Evolutionary conservation across 2,888 invertebrate species (phyloP).

Genomic region (Watsonalla binaria): DNA sequence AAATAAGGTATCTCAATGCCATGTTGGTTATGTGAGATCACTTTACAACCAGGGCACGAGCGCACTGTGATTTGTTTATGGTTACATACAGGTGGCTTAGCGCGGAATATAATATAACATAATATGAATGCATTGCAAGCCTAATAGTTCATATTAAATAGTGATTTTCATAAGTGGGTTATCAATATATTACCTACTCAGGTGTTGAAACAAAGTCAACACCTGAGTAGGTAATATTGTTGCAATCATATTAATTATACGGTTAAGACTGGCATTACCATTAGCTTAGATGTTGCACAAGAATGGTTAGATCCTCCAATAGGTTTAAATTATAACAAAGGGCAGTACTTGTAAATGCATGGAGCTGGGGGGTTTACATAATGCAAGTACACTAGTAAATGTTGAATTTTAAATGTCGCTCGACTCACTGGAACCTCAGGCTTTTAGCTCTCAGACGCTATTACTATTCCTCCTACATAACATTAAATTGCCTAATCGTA

Average conservation of each 20-base stretch:
- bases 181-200: too few species aligned
- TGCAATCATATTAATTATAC: too few species aligned
- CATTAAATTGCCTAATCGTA: conserved; percentile 60
- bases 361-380: neutral
- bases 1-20: conserved; percentile 17
- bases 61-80: neutral
- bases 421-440: conserved; percentile 5
- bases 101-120: neutral
- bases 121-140: neutral
- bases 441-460: conserved; percentile 1
- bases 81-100: neutral
- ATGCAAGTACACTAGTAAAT: neutral
- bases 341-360: conserved; percentile 1
- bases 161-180: too few species aligned
- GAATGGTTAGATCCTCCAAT: neutral
- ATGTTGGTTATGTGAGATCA: conserved; percentile 9
- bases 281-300: neutral
- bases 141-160: too few species aligned
- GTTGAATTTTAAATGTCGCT: conserved; percentile 1
- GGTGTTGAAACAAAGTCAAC: too few species aligned
- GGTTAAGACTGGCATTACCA: neutral
- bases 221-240: too few species aligned
- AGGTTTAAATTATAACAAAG: neutral
- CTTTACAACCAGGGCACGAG: neutral
- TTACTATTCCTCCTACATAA: conserved; percentile 52